Base-by-base conservation (phyloP, 2,888 invertebrate genomes). In the Caenorhabditis uteleia region DNA sequence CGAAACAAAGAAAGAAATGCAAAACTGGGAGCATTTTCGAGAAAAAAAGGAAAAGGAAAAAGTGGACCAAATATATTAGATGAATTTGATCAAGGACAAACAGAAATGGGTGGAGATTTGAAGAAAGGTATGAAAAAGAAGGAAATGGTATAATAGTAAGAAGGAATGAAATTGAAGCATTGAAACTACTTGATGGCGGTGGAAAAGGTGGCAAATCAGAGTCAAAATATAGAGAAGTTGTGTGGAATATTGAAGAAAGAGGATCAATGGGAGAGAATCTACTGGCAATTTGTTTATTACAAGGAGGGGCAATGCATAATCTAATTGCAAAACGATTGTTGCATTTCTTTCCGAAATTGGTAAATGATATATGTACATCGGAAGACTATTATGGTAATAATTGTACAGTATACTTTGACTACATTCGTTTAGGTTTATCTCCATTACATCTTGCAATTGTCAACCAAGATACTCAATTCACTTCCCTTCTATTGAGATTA, bases 381-480 rank as follows among this genome's bases (percentile, higher is more conserved):
- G 79, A 79, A 49, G 79, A 79, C n/a, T 79, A 79, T 55, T 79
- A 79, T 45, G 79, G 77, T 60, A 58, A n/a, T n/a, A n/a, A n/a
- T n/a, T n/a, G n/a, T n/a, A n/a, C n/a, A n/a, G n/a, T n/a, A n/a
- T n/a, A n/a, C n/a, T n/a, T 43, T 8, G n/a, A 16, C n/a, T 42
- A 23, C 12, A 33, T 7, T 42, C 7, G 40, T 40, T 26, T 43
- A 72, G 78, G 80, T 2, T 60, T 79, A 7, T 71, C 80, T 3
- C 72, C 79, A 0, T 87, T 98, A 2, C 97, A 98, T 83, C 92
- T 97, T 84, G 95, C 95, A 3, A 95, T 97, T 75, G 95, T 95
- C 0, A 97, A 95, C 84, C 97, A 98, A 84, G 95, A 98, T 84
- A 93, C 94, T 0, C 90, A 92, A 0, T 93, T 95, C 93, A 95